Conservation (phyloP, 2,113 vertebrate genomes). For the Pantherophis guttatus region DNA sequence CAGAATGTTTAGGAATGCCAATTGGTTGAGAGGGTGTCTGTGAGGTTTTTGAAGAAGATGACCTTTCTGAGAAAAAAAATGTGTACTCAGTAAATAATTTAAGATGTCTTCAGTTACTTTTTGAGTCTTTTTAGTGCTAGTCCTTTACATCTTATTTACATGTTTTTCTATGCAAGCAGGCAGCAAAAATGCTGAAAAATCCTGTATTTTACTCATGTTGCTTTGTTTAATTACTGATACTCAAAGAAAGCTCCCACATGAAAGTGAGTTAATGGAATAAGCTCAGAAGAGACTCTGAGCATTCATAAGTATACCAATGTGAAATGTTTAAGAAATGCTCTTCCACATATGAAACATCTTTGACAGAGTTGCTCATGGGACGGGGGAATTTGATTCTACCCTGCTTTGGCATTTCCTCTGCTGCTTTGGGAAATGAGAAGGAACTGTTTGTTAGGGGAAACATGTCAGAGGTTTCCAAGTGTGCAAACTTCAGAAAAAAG, state of each 20-base stretch:
- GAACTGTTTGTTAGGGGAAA: not conserved
- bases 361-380: not conserved
- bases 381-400: not conserved
- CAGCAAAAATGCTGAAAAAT: not conserved
- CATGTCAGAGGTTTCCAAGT: not conserved
- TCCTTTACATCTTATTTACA: not conserved
- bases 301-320: not conserved
- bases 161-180: not conserved
- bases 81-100: not conserved
- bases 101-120: not conserved
- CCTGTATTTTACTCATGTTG: not conserved
- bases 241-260: not conserved
- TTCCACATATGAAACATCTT: not conserved
- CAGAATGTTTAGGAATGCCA: slow-evolving; percentile 74
- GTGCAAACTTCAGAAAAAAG: not conserved
- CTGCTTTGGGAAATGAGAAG: not conserved
- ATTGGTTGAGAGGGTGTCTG: slow-evolving; percentile 69
- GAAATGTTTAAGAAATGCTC: not conserved
- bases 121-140: not conserved
- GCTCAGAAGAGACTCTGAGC: no score
- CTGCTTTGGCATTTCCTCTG: not conserved
- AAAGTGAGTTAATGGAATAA: not conserved
- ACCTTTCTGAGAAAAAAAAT: slow-evolving; percentile 75
- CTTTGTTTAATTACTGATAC: not conserved
- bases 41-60: slow-evolving; percentile 77